Evolutionary conservation across 2,888 invertebrate species (phyloP).

Genomic region (Lasioglossum oenotherae): DNA sequence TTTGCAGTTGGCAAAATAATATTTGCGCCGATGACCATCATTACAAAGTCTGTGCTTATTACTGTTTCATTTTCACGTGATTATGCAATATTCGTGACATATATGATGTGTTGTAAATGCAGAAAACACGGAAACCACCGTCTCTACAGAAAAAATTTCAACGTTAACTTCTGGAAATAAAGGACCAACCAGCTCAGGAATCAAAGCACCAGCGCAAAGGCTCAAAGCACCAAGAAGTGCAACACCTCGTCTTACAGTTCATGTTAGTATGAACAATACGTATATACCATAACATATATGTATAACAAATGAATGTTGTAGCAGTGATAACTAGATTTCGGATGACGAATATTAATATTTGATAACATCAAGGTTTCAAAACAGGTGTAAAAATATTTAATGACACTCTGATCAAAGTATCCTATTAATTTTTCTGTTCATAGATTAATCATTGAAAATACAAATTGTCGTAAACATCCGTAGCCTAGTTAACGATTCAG

Average conservation of each 20-base stretch:
- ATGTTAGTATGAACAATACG: slow-evolving; percentile 45
- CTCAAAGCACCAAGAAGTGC: slow-evolving; percentile 38
- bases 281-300: not conserved
- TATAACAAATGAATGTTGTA: not conserved
- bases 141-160: slow-evolving; percentile 18
- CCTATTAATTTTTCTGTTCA: not conserved
- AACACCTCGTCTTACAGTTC: slow-evolving; percentile 33
- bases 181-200: not conserved
- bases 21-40: not conserved
- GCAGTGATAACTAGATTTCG: not conserved
- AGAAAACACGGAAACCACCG: slow-evolving; percentile 33
- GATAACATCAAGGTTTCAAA: not conserved
- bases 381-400: not conserved
- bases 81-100: not conserved
- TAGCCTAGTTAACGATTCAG: not conserved
- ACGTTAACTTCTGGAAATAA: slow-evolving; percentile 29
- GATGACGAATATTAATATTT: not conserved
- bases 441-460: not conserved
- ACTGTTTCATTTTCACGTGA: not conserved
- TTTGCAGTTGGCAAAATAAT: not conserved
- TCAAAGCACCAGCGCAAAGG: not conserved
- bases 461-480: not conserved
- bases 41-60: not conserved
- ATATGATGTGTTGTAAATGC: not conserved
- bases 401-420: not conserved